phyloP scores from a whole-genome alignment of 2,888 invertebrate species.

The Synanthedon formicaeformis region DNA sequence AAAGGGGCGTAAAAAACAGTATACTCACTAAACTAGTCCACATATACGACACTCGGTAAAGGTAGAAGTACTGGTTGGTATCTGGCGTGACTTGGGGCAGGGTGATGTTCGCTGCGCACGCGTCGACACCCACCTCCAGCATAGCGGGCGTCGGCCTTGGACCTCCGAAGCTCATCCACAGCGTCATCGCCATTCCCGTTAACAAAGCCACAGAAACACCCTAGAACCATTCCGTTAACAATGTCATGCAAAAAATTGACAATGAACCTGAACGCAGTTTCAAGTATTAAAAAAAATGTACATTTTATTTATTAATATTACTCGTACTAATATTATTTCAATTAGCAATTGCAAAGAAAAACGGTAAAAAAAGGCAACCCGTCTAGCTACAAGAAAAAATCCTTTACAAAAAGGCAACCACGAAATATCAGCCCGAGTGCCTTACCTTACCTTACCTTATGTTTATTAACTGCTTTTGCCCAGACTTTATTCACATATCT shows the following conservation, averaged over 20 bases:
- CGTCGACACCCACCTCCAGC: conserved; percentile 70
- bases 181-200: conserved; percentile 74
- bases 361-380: too few species aligned
- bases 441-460: too few species aligned
- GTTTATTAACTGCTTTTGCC: too few species aligned
- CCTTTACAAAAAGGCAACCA: too few species aligned
- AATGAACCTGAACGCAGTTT: too few species aligned
- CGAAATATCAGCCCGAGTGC: too few species aligned
- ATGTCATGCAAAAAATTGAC: background rate
- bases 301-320: too few species aligned
- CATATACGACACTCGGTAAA: conserved; percentile 80
- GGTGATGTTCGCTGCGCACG: conserved; percentile 59
- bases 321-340: too few species aligned
- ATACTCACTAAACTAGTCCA: conserved; percentile 73
- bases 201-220: conserved; percentile 78
- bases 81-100: conserved; percentile 11
- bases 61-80: conserved; percentile 65
- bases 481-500: too few species aligned
- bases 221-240: conserved; percentile 30
- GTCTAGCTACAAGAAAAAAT: too few species aligned
- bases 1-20: background rate
- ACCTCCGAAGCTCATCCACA: conserved; percentile 89
- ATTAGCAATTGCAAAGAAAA: too few species aligned
- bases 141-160: conserved; percentile 74
- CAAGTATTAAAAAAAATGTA: too few species aligned